A percentile compares a stretch with the other conserved stretches of the same genome.
phyloP scores from a whole-genome alignment of 2,113 vertebrate genomes.

The Hippoglossus stenolepis region DNA sequence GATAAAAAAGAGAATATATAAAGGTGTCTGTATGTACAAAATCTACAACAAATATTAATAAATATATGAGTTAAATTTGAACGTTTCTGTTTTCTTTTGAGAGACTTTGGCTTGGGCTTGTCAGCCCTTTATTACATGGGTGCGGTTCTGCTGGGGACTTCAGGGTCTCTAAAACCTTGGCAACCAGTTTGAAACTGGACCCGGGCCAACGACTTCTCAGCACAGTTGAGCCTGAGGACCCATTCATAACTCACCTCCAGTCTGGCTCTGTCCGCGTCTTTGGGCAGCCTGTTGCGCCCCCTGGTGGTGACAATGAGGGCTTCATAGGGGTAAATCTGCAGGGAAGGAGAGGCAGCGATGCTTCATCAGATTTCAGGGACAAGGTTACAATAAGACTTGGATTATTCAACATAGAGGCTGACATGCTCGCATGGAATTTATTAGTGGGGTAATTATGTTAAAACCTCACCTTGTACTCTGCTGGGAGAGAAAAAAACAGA shows the following conservation, averaged over 20 bases:
- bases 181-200: not conserved
- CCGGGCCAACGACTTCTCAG: not conserved
- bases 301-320: slow-evolving; percentile 95
- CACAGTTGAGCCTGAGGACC: not conserved
- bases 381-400: not conserved
- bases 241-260: slow-evolving; percentile 87
- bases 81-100: not conserved
- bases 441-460: not conserved
- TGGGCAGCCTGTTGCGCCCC: slow-evolving; percentile 93
- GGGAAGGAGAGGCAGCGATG: not conserved
- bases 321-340: slow-evolving; percentile 95
- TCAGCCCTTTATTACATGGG: not conserved
- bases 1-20: no score
- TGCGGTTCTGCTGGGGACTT: not conserved
- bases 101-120: not conserved
- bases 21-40: no score
- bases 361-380: slow-evolving; percentile 3
- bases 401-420: not conserved
- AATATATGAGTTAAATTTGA: no score
- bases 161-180: slow-evolving; percentile 6
- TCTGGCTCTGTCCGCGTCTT: slow-evolving; percentile 94
- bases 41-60: not conserved
- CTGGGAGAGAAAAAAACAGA: slow-evolving; percentile 58
- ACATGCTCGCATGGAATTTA: not conserved
- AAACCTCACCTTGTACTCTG: slow-evolving; percentile 94